Evolutionary conservation across 2,797 vertebrate genomes (phyloP), one percentile per base, ranked within the genome.

Genomic region (Clarias platycephalus): DNA sequence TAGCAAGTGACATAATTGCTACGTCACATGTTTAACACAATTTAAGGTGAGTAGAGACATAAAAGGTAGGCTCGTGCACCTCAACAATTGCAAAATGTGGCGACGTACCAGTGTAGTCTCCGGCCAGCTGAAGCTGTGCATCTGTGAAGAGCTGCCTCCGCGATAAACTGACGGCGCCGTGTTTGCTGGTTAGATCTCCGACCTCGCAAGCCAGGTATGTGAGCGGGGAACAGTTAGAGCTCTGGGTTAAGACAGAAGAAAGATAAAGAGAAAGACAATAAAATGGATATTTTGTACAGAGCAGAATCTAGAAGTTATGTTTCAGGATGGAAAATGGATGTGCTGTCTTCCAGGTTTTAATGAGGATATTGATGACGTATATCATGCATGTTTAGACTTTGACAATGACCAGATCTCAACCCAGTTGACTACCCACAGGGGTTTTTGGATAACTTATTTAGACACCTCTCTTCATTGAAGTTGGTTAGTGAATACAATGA

Each of bases 81-180:
- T 49, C 44, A 2, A 49, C 44, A 49, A 10, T 49, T 49, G 44
- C 44, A 49, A 53, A 53, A 49, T 7, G n/a, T 16, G 22, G 20
- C 22, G 16, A 62, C 44, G 24, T 91, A 96, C 96, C 94, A 91
- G 95, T 94, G 86, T 86, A 80, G 87, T 96, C 95, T 74, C 95
- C 94, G 0, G 84, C 40, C 64, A 96, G 91, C 57, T 92, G 90
- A 31, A 95, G 85, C 80, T 91, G 88, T 55, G 86, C 78, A 82
- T 96, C 95, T 0, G 88, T 95, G 83, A 86, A 89, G 55, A 95
- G 1, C 72, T 92, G 85, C 58, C 93, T 84, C 63, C 84, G 9
- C 0, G 34, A 86, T 85, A 95, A 88, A 62, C 85, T 92, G 67
- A 95, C 34, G 0, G 10, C 4, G 9, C 94, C 95, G 0, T 94